Percentiles rank a stretch among this genome's conserved stretches.
phyloP scores from a whole-genome alignment of 2,113 vertebrate genomes.

The Ginglymostoma cirratum region DNA sequence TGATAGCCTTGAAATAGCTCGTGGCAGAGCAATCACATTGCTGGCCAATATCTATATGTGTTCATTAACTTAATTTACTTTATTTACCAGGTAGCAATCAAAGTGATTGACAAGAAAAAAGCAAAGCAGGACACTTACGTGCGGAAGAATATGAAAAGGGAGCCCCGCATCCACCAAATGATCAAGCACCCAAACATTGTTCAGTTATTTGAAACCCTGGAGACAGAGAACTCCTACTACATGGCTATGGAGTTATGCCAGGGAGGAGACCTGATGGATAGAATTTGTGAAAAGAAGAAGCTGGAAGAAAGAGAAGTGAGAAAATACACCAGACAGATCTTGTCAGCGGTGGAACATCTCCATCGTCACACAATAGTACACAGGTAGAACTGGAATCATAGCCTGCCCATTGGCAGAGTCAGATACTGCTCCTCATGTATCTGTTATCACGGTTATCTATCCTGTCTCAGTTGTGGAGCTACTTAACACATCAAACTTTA shows the following conservation, averaged over 20 bases:
- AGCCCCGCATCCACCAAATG: constrained; percentile 71
- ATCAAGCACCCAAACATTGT: constrained; percentile 68
- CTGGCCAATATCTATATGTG: neutral
- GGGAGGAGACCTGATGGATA: constrained; percentile 70
- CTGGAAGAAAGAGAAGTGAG: constrained; percentile 67
- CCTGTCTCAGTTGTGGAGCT: neutral
- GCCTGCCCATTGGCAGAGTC: neutral
- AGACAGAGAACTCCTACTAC: constrained; percentile 77
- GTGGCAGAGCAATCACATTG: neutral
- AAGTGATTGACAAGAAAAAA: constrained; percentile 80
- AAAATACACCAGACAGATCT: constrained; percentile 67
- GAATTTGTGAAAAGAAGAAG: constrained; percentile 67
- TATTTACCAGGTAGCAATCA: constrained; percentile 63
- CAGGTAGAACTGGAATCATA: constrained; percentile 51
- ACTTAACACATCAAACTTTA: neutral
- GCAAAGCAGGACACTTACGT: constrained; percentile 68
- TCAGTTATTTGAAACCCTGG: constrained; percentile 65
- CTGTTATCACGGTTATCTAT: neutral
- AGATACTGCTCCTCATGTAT: neutral
- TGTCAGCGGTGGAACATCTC: constrained; percentile 65
- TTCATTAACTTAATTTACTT: neutral
- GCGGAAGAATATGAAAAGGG: constrained; percentile 70
- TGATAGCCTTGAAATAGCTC: neutral
- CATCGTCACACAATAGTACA: constrained; percentile 66
- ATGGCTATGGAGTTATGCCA: constrained; percentile 72